Percentiles rank a stretch among this genome's conserved stretches.
These are phyloP conservation scores for Apteryx mantelli DNA, from an alignment of 2,113 vertebrate species.

Conservation along the genomic window DNA sequence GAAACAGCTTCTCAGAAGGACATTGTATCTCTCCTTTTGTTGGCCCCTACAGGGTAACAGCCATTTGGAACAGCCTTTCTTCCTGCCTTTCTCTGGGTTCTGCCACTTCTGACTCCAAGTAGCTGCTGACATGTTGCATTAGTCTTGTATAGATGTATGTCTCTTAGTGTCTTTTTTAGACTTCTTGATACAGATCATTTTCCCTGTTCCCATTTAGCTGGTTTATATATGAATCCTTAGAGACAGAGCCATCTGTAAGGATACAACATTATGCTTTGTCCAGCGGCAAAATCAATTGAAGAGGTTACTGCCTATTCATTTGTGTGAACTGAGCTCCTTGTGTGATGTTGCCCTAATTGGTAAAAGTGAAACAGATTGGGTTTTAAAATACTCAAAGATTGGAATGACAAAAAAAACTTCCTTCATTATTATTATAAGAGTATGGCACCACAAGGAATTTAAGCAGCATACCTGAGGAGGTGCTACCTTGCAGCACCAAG, in stretches of 20 bases:
- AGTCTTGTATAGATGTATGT: accelerated
- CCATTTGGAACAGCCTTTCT: neutral
- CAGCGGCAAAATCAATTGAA: neutral
- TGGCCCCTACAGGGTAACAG: neutral
- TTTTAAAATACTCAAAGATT: neutral
- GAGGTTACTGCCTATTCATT: neutral
- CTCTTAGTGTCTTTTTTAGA: neutral
- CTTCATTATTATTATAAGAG: neutral
- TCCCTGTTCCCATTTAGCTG: neutral
- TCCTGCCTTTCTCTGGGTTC: neutral
- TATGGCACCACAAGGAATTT: neutral
- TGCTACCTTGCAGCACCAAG: neutral
- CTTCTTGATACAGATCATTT: neutral
- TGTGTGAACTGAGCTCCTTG: neutral
- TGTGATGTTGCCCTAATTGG: neutral
- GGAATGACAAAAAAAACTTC: no score
- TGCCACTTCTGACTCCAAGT: neutral
- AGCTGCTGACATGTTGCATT: neutral
- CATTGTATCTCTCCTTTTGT: neutral
- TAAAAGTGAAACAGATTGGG: neutral
- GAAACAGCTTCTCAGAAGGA: neutral
- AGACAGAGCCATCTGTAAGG: neutral
- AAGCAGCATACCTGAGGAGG: neutral
- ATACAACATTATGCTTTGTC: neutral
- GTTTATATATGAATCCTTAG: neutral